Percentiles rank a stretch among this genome's conserved stretches.
Evolutionary conservation across 37 sponge, comb jelly and placozoan genomes (phyloP).

Genomic region (Axinella damicornis): DNA sequence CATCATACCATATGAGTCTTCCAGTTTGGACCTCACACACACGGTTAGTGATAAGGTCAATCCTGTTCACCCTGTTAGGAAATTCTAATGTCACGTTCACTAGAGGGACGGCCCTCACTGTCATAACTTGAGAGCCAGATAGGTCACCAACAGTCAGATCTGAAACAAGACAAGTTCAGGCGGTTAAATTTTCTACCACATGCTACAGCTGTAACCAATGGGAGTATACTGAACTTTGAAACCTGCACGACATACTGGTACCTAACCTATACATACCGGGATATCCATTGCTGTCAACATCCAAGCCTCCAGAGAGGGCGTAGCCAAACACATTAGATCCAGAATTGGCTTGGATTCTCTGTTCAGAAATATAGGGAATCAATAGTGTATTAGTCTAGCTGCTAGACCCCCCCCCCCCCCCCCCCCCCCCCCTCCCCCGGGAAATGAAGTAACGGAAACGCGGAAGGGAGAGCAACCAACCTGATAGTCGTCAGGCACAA

Average conservation of each 20-base stretch:
- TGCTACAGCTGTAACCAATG: no score
- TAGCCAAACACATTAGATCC: constrained; percentile 52
- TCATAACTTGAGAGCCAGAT: constrained; percentile 5
- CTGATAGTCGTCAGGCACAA: constrained; percentile 35
- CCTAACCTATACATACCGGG: constrained; percentile 57
- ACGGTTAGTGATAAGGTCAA: constrained; percentile 11
- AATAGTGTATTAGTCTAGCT: no score
- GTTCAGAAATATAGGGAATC: no score
- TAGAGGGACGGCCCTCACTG: constrained; percentile 27
- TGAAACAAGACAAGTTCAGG: neutral
- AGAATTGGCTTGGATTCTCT: constrained; percentile 7
- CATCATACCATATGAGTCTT: no score
- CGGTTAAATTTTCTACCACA: no score
- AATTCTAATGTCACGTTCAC: constrained; percentile 26
- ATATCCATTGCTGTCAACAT: constrained; percentile 76
- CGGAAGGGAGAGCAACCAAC: no score
- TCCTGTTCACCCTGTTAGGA: neutral
- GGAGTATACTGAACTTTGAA: no score
- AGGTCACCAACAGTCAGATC: constrained; percentile 56
- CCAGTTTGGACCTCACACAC: no score
- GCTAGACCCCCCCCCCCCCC: no score
- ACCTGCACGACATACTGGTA: no score
- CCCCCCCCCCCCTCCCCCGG: no score
- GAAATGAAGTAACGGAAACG: no score
- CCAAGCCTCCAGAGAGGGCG: constrained; percentile 49